A percentile compares a stretch with the other conserved stretches of the same genome.
Evolutionary conservation across 2,113 vertebrate genomes (phyloP).

Genomic region (Dromiciops gliroides): DNA sequence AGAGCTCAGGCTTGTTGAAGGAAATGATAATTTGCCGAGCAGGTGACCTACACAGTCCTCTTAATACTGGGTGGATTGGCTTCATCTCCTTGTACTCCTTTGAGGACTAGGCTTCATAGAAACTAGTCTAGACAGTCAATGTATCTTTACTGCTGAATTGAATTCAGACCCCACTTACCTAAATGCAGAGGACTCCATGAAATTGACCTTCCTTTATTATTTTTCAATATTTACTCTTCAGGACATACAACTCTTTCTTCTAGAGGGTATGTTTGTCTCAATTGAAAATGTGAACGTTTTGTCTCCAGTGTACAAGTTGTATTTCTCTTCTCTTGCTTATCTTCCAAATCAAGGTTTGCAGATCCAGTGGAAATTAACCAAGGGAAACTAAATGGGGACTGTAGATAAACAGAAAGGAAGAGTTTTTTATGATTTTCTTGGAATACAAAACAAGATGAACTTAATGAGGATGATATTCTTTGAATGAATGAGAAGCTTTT

Average conservation of each 20-base stretch:
- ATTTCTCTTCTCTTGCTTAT: not conserved
- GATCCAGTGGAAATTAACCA: conserved; percentile 7
- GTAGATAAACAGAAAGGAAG: conserved; percentile 13
- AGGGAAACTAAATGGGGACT: not conserved
- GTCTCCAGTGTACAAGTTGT: not conserved
- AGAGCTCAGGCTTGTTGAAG: not conserved
- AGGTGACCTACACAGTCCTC: not conserved
- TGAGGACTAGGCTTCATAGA: not conserved
- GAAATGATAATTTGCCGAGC: not conserved
- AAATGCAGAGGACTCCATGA: not conserved
- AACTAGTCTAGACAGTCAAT: not conserved
- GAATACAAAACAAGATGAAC: conserved; percentile 22
- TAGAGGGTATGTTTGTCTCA: not conserved
- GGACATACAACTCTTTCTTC: not conserved
- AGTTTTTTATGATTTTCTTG: not conserved
- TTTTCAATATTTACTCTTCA: not conserved
- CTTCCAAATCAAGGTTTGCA: not conserved
- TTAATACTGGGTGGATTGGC: not conserved
- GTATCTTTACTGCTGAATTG: not conserved
- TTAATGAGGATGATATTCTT: conserved; percentile 30
- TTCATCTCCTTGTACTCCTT: not conserved
- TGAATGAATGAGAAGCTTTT: conserved; percentile 37
- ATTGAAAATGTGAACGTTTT: not conserved
- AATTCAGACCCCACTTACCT: not conserved
- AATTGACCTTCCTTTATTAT: not conserved